These are phyloP conservation scores for Sebastes matsubarae DNA, from an alignment of 2,797 vertebrate species.

Conservation along the genomic window DNA sequence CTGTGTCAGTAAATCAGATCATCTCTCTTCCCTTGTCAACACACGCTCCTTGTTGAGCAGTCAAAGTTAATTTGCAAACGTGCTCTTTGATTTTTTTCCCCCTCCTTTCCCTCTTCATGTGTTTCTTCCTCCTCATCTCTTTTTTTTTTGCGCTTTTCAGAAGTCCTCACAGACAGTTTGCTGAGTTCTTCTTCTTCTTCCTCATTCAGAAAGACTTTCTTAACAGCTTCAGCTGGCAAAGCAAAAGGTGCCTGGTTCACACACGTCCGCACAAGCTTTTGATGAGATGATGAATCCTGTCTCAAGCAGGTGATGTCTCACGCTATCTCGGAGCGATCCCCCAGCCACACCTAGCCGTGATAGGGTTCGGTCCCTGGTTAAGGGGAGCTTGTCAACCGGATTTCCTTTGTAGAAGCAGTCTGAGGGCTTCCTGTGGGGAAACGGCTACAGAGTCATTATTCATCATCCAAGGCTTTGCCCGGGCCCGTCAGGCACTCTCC, in stretches of 20 bases:
- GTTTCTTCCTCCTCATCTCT: not conserved
- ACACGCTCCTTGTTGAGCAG: conserved; percentile 82
- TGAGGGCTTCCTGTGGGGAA: conserved; percentile 77
- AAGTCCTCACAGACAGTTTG: conserved; percentile 37
- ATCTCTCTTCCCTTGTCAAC: conserved; percentile 79
- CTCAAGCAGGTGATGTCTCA: conserved; percentile 60
- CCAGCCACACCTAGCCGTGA: conserved; percentile 55
- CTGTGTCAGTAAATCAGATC: conserved; percentile 83
- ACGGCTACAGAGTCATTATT: conserved; percentile 77
- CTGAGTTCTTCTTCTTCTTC: conserved; percentile 31
- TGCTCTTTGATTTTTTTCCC: conserved; percentile 59
- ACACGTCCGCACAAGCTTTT: conserved; percentile 19
- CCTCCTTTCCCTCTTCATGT: not conserved
- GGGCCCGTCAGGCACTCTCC: conserved; percentile 73
- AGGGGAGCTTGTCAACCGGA: conserved; percentile 66
- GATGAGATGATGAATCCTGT: conserved; percentile 67
- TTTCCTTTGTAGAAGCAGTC: conserved; percentile 71
- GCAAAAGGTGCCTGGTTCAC: not conserved
- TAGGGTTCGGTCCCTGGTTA: conserved; percentile 63
- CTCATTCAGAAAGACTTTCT: conserved; percentile 12
- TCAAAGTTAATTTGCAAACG: conserved; percentile 81
- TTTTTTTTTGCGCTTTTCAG: conserved; percentile 1
- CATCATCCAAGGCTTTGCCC: conserved; percentile 77
- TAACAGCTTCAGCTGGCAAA: conserved; percentile 1
- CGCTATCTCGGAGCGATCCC: conserved; percentile 37